Conservation (phyloP, 2,888 invertebrate species). For the Tetragonisca angustula region DNA sequence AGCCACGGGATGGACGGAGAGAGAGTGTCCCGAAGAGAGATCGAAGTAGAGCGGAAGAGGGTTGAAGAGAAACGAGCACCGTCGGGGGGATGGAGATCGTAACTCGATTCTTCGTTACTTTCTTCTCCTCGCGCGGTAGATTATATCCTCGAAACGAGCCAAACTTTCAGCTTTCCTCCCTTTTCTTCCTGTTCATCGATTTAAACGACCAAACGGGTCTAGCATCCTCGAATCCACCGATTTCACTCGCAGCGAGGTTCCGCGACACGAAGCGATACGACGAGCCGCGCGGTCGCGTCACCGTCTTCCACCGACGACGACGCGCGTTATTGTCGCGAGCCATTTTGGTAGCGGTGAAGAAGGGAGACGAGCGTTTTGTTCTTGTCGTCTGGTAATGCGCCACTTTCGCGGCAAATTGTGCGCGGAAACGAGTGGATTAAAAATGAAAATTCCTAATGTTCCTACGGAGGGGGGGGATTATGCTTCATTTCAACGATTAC, state of each 20-base stretch:
- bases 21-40: conserved; percentile 42
- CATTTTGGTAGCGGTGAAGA: conserved; percentile 51
- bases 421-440: conserved; percentile 47
- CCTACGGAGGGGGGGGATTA: conserved; percentile 32
- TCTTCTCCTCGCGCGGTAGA: conserved; percentile 67
- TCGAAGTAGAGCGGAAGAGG: conserved; percentile 59
- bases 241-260: conserved; percentile 40
- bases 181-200: conserved; percentile 59
- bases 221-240: conserved; percentile 46
- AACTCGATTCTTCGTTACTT: conserved; percentile 75
- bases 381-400: conserved; percentile 51
- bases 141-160: conserved; percentile 70
- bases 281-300: background rate
- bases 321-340: conserved; percentile 48
- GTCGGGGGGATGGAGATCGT: conserved; percentile 57
- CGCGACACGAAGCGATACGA: background rate
- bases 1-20: conserved; percentile 41
- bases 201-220: conserved; percentile 46
- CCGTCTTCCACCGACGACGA: conserved; percentile 22
- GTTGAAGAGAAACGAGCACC: conserved; percentile 40
- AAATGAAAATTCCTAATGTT: conserved; percentile 61
- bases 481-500: conserved; percentile 56
- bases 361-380: conserved; percentile 29
- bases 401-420: conserved; percentile 41
- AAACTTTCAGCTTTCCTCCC: conserved; percentile 53